These are phyloP conservation scores for Cerceris rybyensis DNA, from an alignment of 2,888 invertebrate genomes.

Conservation along the genomic window DNA sequence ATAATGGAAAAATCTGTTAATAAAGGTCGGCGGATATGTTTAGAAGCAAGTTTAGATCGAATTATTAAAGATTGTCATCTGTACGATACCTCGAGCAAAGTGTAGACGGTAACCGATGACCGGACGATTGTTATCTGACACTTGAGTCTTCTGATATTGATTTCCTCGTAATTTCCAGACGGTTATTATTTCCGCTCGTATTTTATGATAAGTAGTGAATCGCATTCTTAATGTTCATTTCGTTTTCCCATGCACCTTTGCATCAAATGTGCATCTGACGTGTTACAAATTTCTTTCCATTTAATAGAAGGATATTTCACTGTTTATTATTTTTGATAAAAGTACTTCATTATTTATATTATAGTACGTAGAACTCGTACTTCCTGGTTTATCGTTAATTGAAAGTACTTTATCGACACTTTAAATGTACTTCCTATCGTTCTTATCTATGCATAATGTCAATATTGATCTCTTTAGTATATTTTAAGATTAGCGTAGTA, in stretches of 20 bases:
- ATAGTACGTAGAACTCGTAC: neutral
- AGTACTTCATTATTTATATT: neutral
- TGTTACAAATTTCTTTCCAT: no score
- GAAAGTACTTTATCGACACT: neutral
- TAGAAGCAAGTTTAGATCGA: neutral
- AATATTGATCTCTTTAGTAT: neutral
- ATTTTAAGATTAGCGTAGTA: neutral
- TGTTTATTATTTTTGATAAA: no score
- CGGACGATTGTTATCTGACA: slow-evolving; percentile 63
- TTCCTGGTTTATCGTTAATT: neutral
- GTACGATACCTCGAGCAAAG: neutral
- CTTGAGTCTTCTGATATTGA: slow-evolving; percentile 50
- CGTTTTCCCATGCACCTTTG: neutral
- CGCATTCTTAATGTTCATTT: neutral
- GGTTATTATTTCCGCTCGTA: slow-evolving; percentile 29
- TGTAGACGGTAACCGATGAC: slow-evolving; percentile 11
- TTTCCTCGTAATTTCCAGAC: slow-evolving; percentile 44
- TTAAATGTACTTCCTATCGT: neutral
- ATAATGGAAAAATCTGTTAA: no score
- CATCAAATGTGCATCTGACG: no score
- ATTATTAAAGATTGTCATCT: neutral
- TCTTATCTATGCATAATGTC: slow-evolving; percentile 24
- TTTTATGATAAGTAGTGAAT: neutral
- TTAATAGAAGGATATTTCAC: no score
- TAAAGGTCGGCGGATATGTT: neutral